These are phyloP conservation scores for Mactra quadrangularis DNA, from an alignment of 1,140 invertebrate genomes.

Conservation along the genomic window DNA sequence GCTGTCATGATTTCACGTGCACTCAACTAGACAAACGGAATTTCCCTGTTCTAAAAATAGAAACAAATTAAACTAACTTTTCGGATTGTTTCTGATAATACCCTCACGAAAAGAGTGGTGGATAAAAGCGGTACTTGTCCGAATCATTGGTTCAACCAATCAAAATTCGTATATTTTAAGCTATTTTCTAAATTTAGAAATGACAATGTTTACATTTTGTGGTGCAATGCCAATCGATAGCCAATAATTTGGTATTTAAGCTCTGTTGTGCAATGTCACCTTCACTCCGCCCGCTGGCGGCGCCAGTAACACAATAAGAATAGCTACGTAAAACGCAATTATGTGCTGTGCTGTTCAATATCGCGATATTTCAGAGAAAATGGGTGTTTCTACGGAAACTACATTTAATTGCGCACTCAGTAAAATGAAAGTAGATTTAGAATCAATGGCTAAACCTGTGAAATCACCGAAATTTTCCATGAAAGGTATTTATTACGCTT, in stretches of 20 bases:
- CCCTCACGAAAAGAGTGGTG: too few relatives aligned
- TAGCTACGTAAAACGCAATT: not conserved
- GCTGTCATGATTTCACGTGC: not conserved
- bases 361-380: conserved; percentile 5
- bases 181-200: not conserved
- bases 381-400: not conserved
- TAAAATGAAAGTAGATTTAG: conserved; percentile 8
- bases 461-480: too few relatives aligned
- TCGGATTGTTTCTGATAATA: too few relatives aligned
- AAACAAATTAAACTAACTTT: not conserved
- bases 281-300: conserved; percentile 32
- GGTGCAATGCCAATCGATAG: conserved; percentile 3
- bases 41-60: conserved; percentile 14
- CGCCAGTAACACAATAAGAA: not conserved
- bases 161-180: not conserved
- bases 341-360: conserved; percentile 48
- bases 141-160: not conserved
- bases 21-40: not conserved
- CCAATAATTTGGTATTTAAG: conserved; percentile 14
- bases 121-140: too few relatives aligned
- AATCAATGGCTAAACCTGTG: too few relatives aligned
- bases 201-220: conserved; percentile 13
- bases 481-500: too few relatives aligned
- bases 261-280: conserved; percentile 18
- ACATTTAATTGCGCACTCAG: not conserved